Evolutionary conservation across 2,797 vertebrate genomes (phyloP), one percentile per base, ranked within the genome.

Genomic region (Xiphorhynchus erythropygius): DNA sequence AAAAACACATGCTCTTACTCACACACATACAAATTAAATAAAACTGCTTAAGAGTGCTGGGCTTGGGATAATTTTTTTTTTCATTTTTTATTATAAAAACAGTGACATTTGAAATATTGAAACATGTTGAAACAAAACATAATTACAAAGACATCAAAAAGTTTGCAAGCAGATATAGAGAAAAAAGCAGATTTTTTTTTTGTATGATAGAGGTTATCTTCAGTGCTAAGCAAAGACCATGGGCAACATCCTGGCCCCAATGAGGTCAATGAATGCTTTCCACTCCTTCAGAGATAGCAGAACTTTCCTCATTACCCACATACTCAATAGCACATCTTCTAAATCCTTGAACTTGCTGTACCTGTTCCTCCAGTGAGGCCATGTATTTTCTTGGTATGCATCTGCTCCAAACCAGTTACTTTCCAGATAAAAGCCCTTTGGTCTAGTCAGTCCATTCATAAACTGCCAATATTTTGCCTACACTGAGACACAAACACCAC

Each of bases 311-410:
- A 68, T 93, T 96, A 83, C 42, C 63, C 71, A 88, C 70, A 82
- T 64, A 53, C 69, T 77, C 67, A 94, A 95, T 92, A 95, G 53
- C 46, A 79, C 68, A 47, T 73, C 57, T 67, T 53, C 76, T 84
- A 79, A 90, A 42, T 79, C 90, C 71, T 84, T 95, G 80, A 90
- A 84, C 95, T 94, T 82, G 91, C 74, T 56, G 62, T 91, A 90
- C 95, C 74, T 57, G 87, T 94, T 96, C 84, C 81, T 90, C 89
- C 49, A 64, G 74, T 8, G 27, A 93, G 18, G 52, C 85, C 19
- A 6, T 42, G 27, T 49, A 50, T 91, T 76, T 93, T 95, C 63
- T 82, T 76, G 22, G 62, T 87, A 78, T 4, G n/a, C 53, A 37
- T 92, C 69, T 84, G 30, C 59, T 91, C 83, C 68, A 82, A 64